Conservation (phyloP, 2,113 vertebrate genomes). For the Oryzias celebensis region DNA sequence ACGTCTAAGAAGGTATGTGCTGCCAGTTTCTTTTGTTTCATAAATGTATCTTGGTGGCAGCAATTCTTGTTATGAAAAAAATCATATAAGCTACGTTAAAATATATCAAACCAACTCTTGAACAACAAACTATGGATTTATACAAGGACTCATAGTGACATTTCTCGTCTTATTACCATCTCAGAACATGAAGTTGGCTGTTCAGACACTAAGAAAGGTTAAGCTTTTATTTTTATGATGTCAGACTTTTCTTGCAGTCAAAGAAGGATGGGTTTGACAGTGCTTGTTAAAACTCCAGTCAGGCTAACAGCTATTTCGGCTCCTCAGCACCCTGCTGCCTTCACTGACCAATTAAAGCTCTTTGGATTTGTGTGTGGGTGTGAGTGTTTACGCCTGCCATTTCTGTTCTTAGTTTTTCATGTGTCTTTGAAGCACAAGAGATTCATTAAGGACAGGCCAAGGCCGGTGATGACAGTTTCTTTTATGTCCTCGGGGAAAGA, state of each 20-base stretch:
- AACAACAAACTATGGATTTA: no score
- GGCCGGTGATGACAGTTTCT: slow-evolving; percentile 65
- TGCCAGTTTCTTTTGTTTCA: no score
- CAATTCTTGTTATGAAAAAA: no score
- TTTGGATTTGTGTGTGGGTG: slow-evolving; percentile 19
- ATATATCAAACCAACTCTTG: no score
- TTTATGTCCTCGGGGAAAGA: slow-evolving; percentile 59
- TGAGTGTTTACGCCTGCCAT: slow-evolving; percentile 20
- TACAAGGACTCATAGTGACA: no score
- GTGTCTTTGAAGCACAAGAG: slow-evolving; percentile 46
- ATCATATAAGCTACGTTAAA: no score
- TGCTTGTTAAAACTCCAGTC: slow-evolving; percentile 27
- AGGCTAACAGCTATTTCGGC: slow-evolving; percentile 23
- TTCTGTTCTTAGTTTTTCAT: slow-evolving; percentile 48
- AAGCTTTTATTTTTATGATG: slow-evolving; percentile 28
- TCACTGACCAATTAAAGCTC: slow-evolving; percentile 53
- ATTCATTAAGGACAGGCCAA: slow-evolving; percentile 60
- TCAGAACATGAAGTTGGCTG: no score
- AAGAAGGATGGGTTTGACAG: not conserved
- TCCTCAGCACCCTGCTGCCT: slow-evolving; percentile 18
- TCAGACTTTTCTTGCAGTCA: slow-evolving; percentile 8
- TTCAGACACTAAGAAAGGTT: not conserved
- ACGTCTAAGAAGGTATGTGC: no score
- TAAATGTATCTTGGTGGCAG: no score
- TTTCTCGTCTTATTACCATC: no score